Base-by-base conservation (phyloP, 2,888 invertebrate genomes). In the Eupithecia pulchellata region DNA sequence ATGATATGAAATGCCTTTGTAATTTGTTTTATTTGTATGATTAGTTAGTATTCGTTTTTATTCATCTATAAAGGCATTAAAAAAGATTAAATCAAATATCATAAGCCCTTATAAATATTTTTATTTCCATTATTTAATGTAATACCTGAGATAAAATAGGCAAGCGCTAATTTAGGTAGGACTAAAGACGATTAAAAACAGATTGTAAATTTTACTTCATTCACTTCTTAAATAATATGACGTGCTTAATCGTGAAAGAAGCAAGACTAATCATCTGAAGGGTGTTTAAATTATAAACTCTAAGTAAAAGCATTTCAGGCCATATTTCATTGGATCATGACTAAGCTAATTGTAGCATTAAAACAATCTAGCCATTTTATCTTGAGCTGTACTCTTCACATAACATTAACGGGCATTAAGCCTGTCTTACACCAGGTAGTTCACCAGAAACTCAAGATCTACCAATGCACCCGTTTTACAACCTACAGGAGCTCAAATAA, bases 321-420 rank as follows among this genome's bases (percentile, higher is more conserved):
- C 29, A 57, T 57, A 29, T 32, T 20, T 32, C n/a, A 61, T 61
- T 61, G 34, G 61, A 61, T 61, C 20, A 25, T 32, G 60, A 30
- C 17, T 60, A 34, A 61, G 61, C 61, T 61, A 61, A 61, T 61
- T 20, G 61, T 29, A 17, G 34, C 32, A 61, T 32, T 61, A 32
- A 61, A 61, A 61, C 25, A 34, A 61, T 61, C n/a, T n/a, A 34
- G 17, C 25, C 64, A 55, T 34, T 55, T 55, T 36, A 57, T 52
- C 55, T 32, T 34, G 32, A 64, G 64, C 52, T 64, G 64, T 36
- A 61, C 20, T 42, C 30, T 55, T 25, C 34, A 65, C 64, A 55
- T 65, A 29, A 8, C 60, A 61, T 52, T 58, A 68, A 20, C 20
- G 34, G 13, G 14, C 34, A 61, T 61, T 61, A 61, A 61, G 11